These are phyloP conservation scores for Encarsia formosa DNA, from an alignment of 2,888 invertebrate genomes.

Conservation along the genomic window DNA sequence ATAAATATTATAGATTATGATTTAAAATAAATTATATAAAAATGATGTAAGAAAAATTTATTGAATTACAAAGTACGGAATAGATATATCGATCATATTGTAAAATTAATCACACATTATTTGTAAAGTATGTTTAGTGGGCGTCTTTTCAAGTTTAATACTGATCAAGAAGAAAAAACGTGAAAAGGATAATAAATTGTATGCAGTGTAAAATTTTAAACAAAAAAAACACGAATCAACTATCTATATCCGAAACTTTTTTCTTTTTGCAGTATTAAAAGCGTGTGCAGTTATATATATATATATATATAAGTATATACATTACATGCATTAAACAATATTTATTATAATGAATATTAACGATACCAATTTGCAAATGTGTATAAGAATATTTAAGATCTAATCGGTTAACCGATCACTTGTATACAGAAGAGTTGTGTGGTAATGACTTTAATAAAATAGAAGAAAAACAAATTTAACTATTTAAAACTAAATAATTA, in stretches of 20 bases:
- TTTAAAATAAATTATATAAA: slow-evolving; percentile 27
- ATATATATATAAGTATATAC: slow-evolving; percentile 13
- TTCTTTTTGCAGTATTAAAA: slow-evolving; percentile 5
- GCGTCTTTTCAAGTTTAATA: slow-evolving; percentile 25
- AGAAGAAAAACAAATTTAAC: background rate
- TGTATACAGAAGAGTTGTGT: slow-evolving; percentile 19
- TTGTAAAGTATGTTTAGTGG: slow-evolving; percentile 27
- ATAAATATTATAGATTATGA: slow-evolving; percentile 24
- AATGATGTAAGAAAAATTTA: slow-evolving; percentile 28
- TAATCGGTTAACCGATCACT: slow-evolving; percentile 9
- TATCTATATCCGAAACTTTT: slow-evolving; percentile 11
- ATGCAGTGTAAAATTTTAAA: slow-evolving; percentile 8
- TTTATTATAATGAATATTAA: background rate
- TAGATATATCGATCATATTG: slow-evolving; percentile 21
- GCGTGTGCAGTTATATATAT: slow-evolving; percentile 8
- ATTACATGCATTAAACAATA: background rate
- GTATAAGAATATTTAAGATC: slow-evolving; percentile 1
- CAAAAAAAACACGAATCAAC: background rate
- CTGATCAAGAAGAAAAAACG: slow-evolving; percentile 22
- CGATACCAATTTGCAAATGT: background rate
- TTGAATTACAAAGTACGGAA: slow-evolving; percentile 24
- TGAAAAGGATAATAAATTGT: slow-evolving; percentile 6
- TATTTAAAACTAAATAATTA: too few species aligned
- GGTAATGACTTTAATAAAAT: slow-evolving; percentile 3
- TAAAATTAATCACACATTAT: slow-evolving; percentile 30